Conservation (phyloP, 2,113 vertebrate species). For the Eptesicus fuscus region DNA sequence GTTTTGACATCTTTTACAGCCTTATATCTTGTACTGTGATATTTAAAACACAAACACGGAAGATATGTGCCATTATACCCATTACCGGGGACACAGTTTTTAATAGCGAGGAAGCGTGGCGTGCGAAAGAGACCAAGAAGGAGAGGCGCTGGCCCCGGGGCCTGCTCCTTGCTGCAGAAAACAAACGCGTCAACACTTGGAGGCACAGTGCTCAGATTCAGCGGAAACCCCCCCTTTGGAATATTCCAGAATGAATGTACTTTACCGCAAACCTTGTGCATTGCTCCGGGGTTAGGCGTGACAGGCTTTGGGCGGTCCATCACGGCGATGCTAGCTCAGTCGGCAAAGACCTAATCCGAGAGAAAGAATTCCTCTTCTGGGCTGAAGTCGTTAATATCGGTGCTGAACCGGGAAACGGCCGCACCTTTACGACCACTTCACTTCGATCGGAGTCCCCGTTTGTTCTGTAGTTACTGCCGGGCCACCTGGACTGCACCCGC, state of each 20-base stretch:
- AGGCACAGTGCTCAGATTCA: not conserved
- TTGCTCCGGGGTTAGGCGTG: not conserved
- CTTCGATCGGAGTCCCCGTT: not conserved
- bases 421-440: not conserved
- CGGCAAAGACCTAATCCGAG: not conserved
- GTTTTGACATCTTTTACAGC: constrained; percentile 28
- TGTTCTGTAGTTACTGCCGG: not conserved
- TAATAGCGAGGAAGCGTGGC: not conserved
- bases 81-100: not conserved
- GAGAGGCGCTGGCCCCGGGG: not conserved
- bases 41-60: constrained; percentile 10
- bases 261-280: not conserved
- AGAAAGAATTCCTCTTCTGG: not conserved
- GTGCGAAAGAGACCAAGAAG: not conserved
- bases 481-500: not conserved
- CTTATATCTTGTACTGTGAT: not conserved
- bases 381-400: not conserved
- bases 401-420: not conserved
- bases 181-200: not conserved
- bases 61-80: not conserved
- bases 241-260: not conserved
- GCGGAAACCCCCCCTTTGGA: not conserved
- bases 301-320: not conserved
- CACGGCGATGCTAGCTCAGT: not conserved
- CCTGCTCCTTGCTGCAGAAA: not conserved